Evolutionary conservation across 2,888 invertebrate genomes (phyloP).

Genomic region (Hirtodrosophila trivittata): DNA sequence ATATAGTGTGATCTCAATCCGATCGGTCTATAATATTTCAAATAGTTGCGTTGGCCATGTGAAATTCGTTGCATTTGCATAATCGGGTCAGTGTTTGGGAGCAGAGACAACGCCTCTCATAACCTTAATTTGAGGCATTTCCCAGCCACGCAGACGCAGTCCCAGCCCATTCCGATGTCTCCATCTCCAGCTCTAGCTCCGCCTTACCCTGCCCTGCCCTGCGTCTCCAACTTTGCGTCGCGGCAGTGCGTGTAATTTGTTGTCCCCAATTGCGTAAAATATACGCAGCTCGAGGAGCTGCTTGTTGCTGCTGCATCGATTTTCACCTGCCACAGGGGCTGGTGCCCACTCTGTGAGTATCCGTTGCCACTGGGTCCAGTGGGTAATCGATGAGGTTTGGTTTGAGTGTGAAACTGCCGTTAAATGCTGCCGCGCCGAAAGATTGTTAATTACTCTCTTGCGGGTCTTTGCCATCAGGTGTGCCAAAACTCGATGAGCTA

Average conservation of each 20-base stretch:
- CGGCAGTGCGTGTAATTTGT: slow-evolving; percentile 58
- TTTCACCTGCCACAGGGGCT: slow-evolving; percentile 54
- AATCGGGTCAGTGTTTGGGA: slow-evolving; percentile 20
- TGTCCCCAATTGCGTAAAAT: slow-evolving; percentile 65
- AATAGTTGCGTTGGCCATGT: slow-evolving; percentile 38
- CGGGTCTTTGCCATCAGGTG: slow-evolving; percentile 7
- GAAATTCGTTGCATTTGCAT: slow-evolving; percentile 51
- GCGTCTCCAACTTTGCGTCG: slow-evolving; percentile 32
- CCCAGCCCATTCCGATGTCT: too few species aligned
- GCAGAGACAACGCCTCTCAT: slow-evolving; percentile 35
- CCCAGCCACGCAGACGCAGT: not conserved
- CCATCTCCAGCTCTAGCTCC: not conserved
- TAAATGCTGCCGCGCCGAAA: slow-evolving; percentile 58
- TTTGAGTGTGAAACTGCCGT: slow-evolving; percentile 53
- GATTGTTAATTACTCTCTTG: slow-evolving; percentile 58
- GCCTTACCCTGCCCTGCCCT: not conserved
- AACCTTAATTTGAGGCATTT: slow-evolving; percentile 39
- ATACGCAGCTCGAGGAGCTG: slow-evolving; percentile 29
- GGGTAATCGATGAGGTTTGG: slow-evolving; percentile 55
- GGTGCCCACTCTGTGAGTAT: not conserved
- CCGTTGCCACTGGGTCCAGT: not conserved
- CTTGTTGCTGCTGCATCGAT: slow-evolving; percentile 42
- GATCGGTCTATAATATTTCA: slow-evolving; percentile 13
- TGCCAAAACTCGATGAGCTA: not conserved
- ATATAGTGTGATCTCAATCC: slow-evolving; percentile 12